phyloP scores from a whole-genome alignment of 2,797 vertebrate species.

The Sarcophilus harrisii region DNA sequence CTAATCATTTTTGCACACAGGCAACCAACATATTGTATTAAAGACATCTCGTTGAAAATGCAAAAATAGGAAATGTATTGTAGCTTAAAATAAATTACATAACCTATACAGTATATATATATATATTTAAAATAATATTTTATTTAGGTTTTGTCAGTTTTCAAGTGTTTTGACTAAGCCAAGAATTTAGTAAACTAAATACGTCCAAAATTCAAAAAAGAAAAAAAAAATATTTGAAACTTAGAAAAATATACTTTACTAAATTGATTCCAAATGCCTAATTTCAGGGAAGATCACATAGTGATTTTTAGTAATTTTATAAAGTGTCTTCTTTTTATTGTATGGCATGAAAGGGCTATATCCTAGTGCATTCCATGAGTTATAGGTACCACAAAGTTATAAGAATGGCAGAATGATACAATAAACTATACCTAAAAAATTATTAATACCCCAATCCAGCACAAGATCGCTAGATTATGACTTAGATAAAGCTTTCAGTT shows the following conservation, averaged over 20 bases:
- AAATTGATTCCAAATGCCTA: slow-evolving; percentile 82
- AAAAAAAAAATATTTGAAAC: slow-evolving; percentile 82
- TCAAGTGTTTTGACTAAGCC: slow-evolving; percentile 80
- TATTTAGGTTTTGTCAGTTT: slow-evolving; percentile 82
- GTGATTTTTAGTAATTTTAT: slow-evolving; percentile 76
- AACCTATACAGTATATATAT: slow-evolving; percentile 87
- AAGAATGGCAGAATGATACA: slow-evolving; percentile 72
- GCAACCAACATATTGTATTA: slow-evolving; percentile 74
- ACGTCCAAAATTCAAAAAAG: slow-evolving; percentile 82
- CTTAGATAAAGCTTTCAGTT: slow-evolving; percentile 84
- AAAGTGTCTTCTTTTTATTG: slow-evolving; percentile 74
- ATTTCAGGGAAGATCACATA: slow-evolving; percentile 66
- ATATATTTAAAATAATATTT: slow-evolving; percentile 84
- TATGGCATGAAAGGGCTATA: slow-evolving; percentile 58
- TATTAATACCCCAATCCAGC: slow-evolving; percentile 65
- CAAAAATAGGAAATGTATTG: slow-evolving; percentile 86
- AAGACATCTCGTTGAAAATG: slow-evolving; percentile 83
- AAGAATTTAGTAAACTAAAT: slow-evolving; percentile 82
- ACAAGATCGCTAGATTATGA: slow-evolving; percentile 81
- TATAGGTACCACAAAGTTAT: slow-evolving; percentile 38
- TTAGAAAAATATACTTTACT: slow-evolving; percentile 88
- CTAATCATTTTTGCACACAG: slow-evolving; percentile 58
- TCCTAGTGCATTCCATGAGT: slow-evolving; percentile 62
- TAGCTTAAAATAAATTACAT: slow-evolving; percentile 88
- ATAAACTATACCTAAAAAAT: slow-evolving; percentile 70